phyloP scores from a whole-genome alignment of 2,113 vertebrate species.

The Spizaetus ornatus region DNA sequence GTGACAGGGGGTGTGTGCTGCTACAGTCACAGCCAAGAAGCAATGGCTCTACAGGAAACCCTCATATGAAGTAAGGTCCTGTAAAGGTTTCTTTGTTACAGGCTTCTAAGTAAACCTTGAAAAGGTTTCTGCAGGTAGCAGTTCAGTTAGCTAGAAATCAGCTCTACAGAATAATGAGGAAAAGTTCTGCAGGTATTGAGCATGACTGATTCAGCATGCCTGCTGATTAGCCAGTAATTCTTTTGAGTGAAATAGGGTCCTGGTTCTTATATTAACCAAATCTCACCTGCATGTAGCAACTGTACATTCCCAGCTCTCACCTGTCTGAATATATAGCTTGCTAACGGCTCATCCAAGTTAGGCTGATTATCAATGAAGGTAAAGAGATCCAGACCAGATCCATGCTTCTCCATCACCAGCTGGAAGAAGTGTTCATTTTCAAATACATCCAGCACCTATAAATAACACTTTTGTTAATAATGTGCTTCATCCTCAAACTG shows the following conservation, averaged over 20 bases:
- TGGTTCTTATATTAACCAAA: neutral
- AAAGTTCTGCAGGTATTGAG: neutral
- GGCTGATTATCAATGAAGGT: constrained; percentile 91
- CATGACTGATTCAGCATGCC: neutral
- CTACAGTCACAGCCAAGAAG: neutral
- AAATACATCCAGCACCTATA: constrained; percentile 87
- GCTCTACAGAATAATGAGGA: neutral
- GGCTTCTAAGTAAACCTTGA: neutral
- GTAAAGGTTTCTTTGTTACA: neutral
- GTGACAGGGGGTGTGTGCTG: neutral
- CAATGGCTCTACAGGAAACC: neutral
- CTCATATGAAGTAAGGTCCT: neutral
- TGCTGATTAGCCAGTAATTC: neutral
- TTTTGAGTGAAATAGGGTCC: neutral
- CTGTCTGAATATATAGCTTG: constrained; percentile 93
- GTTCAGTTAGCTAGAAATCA: neutral
- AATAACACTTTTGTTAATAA: neutral
- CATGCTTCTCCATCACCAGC: constrained; percentile 95
- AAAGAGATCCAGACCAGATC: constrained; percentile 90
- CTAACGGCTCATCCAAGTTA: constrained; percentile 86
- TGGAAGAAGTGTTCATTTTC: constrained; percentile 91
- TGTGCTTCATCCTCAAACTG: neutral
- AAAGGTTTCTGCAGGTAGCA: neutral
- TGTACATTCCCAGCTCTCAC: constrained; percentile 56
- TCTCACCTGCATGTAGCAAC: neutral